Percentiles rank a stretch among this genome's conserved stretches.
phyloP scores from a whole-genome alignment of 2,888 invertebrate genomes.

The Nyleta sp. region DNA sequence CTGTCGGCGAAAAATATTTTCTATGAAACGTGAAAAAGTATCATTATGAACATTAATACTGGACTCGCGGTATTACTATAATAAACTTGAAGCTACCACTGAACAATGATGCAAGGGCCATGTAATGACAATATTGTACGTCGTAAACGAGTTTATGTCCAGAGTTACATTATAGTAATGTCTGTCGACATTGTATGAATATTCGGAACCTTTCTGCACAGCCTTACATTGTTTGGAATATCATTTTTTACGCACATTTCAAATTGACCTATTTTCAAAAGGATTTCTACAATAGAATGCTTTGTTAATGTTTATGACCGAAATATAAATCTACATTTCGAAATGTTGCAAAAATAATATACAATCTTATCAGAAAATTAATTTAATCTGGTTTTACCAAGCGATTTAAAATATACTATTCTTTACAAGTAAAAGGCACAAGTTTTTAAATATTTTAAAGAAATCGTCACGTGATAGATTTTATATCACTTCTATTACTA shows the following conservation, averaged over 20 bases:
- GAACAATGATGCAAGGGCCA: conserved; percentile 80
- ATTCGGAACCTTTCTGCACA: conserved; percentile 72
- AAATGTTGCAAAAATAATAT: too few species aligned
- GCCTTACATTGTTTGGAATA: conserved; percentile 34
- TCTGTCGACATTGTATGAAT: conserved; percentile 76
- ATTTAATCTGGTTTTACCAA: too few species aligned
- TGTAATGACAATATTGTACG: conserved; percentile 82
- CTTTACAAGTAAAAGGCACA: too few species aligned
- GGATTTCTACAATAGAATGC: neutral
- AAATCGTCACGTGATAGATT: too few species aligned
- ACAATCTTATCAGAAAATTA: too few species aligned
- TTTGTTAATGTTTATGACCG: too few species aligned
- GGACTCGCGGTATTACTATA: conserved; percentile 64
- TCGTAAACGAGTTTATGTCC: conserved; percentile 83
- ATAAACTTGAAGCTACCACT: conserved; percentile 81
- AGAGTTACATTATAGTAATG: conserved; percentile 82
- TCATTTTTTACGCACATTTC: conserved; percentile 15
- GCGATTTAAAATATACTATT: too few species aligned
- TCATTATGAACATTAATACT: conserved; percentile 48
- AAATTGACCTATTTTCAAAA: conserved; percentile 6
- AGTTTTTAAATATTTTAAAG: too few species aligned
- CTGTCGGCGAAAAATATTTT: conserved; percentile 8
- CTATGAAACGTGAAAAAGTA: conserved; percentile 27
- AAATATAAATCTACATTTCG: too few species aligned
- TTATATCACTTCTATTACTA: too few species aligned